Conservation (phyloP, 2,797 vertebrate genomes). For the Nasua narica region DNA sequence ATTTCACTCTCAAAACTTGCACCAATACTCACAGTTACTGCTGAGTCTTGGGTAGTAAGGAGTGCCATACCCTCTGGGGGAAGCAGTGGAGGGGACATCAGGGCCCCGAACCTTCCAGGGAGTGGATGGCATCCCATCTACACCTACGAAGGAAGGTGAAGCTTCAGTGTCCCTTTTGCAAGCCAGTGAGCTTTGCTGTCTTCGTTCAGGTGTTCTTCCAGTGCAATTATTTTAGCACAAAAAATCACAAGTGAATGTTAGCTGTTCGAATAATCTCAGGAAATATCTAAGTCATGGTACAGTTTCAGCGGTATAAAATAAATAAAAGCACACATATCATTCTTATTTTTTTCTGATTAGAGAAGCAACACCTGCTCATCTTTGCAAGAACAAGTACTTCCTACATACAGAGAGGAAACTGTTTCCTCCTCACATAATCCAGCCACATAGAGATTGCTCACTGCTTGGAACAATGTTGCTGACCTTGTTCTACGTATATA, state of each 20-base stretch:
- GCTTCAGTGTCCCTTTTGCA: neutral
- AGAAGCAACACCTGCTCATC: neutral
- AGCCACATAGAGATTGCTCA: neutral
- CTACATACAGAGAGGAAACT: neutral
- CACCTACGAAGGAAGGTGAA: rapidly evolving
- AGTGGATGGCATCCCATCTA: neutral
- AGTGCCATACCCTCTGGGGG: neutral
- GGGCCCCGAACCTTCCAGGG: neutral
- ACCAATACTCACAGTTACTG: neutral
- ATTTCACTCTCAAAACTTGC: slow-evolving; percentile 17
- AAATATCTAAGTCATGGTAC: neutral
- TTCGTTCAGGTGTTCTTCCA: neutral
- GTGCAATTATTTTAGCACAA: neutral
- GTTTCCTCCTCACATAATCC: neutral
- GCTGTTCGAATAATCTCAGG: neutral
- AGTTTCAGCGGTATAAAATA: neutral
- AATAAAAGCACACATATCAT: neutral
- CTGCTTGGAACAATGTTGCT: neutral
- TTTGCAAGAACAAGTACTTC: neutral
- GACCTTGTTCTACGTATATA: neutral
- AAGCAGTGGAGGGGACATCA: neutral
- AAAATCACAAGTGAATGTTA: neutral
- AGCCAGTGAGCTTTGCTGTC: rapidly evolving
- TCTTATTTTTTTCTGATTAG: neutral
- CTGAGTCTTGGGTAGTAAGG: neutral